Percentiles rank a stretch among this genome's conserved stretches.
Evolutionary conservation across 2,888 invertebrate species (phyloP).

Genomic region (Chaetoderma sp.): DNA sequence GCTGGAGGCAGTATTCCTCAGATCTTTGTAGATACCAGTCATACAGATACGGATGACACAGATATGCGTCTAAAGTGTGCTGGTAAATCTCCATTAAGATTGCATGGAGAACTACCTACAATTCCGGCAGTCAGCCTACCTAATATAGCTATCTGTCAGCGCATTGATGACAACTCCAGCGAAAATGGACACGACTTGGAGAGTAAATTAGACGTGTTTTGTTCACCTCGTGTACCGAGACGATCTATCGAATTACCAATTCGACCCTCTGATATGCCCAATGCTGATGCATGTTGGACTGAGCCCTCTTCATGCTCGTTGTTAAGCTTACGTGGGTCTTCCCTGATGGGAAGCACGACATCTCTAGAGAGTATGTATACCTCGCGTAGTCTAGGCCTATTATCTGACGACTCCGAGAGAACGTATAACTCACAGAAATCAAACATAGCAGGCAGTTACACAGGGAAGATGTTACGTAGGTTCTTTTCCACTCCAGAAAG

Average conservation of each 20-base stretch:
- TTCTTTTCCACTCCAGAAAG: conserved; percentile 5
- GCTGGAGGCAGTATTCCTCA: too few relatives aligned
- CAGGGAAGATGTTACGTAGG: neutral
- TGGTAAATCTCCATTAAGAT: too few relatives aligned
- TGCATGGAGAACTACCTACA: too few relatives aligned
- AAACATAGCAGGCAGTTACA: neutral
- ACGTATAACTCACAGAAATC: conserved; percentile 2
- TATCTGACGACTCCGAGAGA: conserved; percentile 4
- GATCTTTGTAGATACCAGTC: too few relatives aligned
- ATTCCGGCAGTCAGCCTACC: too few relatives aligned
- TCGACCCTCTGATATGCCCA: neutral
- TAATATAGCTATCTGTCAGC: too few relatives aligned
- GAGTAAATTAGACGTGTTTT: conserved; percentile 8
- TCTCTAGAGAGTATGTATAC: conserved; percentile 1
- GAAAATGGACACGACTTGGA: too few relatives aligned
- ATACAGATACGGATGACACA: too few relatives aligned
- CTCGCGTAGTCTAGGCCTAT: neutral
- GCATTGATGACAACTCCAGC: too few relatives aligned
- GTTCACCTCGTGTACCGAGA: neutral
- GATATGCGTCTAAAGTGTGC: too few relatives aligned
- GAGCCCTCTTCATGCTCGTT: neutral
- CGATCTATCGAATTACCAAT: neutral
- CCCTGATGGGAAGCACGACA: conserved; percentile 1
- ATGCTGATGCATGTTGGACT: neutral
- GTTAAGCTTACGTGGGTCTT: neutral